A percentile compares a stretch with the other conserved stretches of the same genome.
Evolutionary conservation across 2,888 invertebrate species (phyloP).

Genomic region (Drosophila peninsularis): DNA sequence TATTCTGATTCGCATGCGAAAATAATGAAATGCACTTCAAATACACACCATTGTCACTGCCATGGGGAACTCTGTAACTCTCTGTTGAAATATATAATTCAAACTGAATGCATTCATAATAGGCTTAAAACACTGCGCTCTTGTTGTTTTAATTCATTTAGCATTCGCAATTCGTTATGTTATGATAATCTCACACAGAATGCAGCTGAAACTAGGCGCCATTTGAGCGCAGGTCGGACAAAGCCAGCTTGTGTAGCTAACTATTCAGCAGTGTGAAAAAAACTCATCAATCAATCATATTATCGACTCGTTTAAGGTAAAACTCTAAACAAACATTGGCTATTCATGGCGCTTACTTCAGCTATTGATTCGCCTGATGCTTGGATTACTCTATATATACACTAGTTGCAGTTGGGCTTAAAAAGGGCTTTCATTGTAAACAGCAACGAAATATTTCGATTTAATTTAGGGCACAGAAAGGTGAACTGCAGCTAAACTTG

Average conservation of each 20-base stretch:
- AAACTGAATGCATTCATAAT: too few relatives aligned
- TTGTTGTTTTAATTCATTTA: neutral
- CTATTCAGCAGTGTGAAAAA: neutral
- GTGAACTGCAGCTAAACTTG: neutral
- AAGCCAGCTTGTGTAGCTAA: neutral
- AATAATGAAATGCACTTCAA: too few relatives aligned
- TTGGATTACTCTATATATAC: neutral
- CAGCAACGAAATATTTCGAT: neutral
- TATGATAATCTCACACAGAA: neutral
- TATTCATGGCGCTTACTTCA: neutral
- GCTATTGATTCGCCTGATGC: neutral
- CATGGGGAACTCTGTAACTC: too few relatives aligned
- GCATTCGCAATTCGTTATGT: neutral
- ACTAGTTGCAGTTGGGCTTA: neutral
- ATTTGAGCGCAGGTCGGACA: neutral
- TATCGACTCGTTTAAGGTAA: neutral
- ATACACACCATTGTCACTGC: too few relatives aligned
- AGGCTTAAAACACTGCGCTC: neutral
- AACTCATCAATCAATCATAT: neutral
- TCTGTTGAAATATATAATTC: too few relatives aligned
- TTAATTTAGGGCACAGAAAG: neutral
- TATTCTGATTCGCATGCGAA: slow-evolving; percentile 60
- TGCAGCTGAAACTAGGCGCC: neutral
- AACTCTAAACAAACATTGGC: neutral
- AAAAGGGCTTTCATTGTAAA: neutral